Evolutionary conservation across 1,140 invertebrate genomes (phyloP).

Genomic region (Trichonephila inaurata): DNA sequence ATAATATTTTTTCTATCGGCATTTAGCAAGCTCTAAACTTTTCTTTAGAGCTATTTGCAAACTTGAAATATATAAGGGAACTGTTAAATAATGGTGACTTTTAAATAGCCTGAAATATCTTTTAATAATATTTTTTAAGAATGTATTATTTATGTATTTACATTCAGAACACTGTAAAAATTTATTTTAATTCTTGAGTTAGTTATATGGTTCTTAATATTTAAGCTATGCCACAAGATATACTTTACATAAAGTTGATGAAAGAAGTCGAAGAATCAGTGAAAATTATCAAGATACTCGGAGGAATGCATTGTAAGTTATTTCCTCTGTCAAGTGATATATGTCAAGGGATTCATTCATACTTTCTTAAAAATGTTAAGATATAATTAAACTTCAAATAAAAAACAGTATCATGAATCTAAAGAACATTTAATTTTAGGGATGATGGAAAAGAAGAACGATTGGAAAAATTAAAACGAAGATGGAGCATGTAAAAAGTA

Average conservation of each 20-base stretch:
- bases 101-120: too few relatives aligned
- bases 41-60: too few relatives aligned
- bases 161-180: too few relatives aligned
- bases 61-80: too few relatives aligned
- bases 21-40: too few relatives aligned
- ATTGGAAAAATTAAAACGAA: constrained; percentile 29
- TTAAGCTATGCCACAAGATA: constrained; percentile 46
- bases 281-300: constrained; percentile 49
- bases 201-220: too few relatives aligned
- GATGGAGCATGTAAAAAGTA: constrained; percentile 17
- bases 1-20: too few relatives aligned
- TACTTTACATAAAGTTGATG: constrained; percentile 38
- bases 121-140: too few relatives aligned
- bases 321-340: neutral
- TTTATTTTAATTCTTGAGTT: too few relatives aligned
- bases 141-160: too few relatives aligned
- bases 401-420: neutral
- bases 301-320: constrained; percentile 43
- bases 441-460: constrained; percentile 5
- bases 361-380: neutral
- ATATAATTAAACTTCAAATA: neutral
- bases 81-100: too few relatives aligned
- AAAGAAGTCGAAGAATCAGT: constrained; percentile 55
- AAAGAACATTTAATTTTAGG: neutral
- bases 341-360: neutral